A percentile compares a stretch with the other conserved stretches of the same genome.
Evolutionary conservation across 2,113 vertebrate genomes (phyloP).

Genomic region (Lophotis ruficrista): DNA sequence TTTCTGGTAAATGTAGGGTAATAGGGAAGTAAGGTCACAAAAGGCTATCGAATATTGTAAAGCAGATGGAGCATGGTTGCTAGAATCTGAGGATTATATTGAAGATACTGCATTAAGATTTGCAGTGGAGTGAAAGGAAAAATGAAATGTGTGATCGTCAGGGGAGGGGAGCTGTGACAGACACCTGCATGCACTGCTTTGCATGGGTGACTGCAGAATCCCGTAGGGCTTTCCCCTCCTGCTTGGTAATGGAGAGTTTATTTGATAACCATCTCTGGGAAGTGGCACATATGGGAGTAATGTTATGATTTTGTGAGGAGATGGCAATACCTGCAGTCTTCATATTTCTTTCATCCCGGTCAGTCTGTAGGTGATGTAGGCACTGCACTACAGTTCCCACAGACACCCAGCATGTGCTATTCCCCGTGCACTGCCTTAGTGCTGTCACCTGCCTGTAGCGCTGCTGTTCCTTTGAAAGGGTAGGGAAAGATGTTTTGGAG

Average conservation of each 20-base stretch:
- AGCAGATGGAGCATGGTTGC: not conserved
- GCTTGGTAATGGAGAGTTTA: not conserved
- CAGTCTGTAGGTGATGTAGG: not conserved
- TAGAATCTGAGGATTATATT: not conserved
- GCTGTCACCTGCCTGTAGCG: not conserved
- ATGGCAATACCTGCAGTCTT: not conserved
- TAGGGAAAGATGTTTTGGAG: not conserved
- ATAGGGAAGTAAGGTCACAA: not conserved
- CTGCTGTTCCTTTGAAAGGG: not conserved
- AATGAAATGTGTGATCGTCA: not conserved
- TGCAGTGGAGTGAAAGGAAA: not conserved
- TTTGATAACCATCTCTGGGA: not conserved
- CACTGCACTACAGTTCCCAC: accelerated
- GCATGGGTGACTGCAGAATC: not conserved
- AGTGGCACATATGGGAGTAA: not conserved
- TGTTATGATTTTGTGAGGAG: not conserved
- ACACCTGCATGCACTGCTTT: not conserved
- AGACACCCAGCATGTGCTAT: not conserved
- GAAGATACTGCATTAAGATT: not conserved
- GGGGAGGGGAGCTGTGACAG: not conserved
- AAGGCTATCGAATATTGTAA: not conserved
- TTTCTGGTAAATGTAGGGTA: not conserved
- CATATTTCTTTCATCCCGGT: not conserved
- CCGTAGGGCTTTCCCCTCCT: not conserved
- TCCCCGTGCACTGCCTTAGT: not conserved